These are phyloP conservation scores for Acleris holmiana DNA, from an alignment of 2,888 invertebrate species.

Conservation along the genomic window DNA sequence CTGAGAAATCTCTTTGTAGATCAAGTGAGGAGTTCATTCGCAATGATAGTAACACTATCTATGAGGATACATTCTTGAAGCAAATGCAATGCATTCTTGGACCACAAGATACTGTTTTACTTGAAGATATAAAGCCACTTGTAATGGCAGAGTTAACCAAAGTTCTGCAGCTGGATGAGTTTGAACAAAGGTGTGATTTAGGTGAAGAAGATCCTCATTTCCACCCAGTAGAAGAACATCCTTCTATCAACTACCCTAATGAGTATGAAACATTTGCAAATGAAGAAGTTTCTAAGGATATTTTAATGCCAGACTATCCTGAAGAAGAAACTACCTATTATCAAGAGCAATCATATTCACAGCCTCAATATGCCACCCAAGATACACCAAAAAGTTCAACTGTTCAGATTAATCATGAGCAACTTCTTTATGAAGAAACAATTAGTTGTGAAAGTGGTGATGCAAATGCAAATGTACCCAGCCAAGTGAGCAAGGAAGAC, in stretches of 20 bases:
- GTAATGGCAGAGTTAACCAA: conserved; percentile 85
- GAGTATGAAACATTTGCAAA: conserved; percentile 2
- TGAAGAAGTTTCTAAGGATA: conserved; percentile 11
- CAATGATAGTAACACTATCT: conserved; percentile 86
- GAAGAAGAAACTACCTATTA: conserved; percentile 19
- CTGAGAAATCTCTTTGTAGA: conserved; percentile 73
- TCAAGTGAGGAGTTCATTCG: conserved; percentile 79
- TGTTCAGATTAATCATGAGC: conserved; percentile 40
- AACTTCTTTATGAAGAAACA: conserved; percentile 59
- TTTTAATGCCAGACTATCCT: neutral
- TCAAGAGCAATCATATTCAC: conserved; percentile 17
- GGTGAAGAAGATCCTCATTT: conserved; percentile 45
- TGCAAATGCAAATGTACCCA: conserved; percentile 45
- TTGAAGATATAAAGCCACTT: conserved; percentile 84
- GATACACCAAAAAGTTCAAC: conserved; percentile 22
- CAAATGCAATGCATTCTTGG: conserved; percentile 85
- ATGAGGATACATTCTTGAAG: conserved; percentile 91
- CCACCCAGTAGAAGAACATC: conserved; percentile 45
- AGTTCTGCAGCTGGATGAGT: conserved; percentile 77
- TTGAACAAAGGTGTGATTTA: conserved; percentile 56
- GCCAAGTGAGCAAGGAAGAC: conserved; percentile 44
- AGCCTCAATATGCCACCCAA: conserved; percentile 13
- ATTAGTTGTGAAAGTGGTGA: conserved; percentile 46
- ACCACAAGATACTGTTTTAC: conserved; percentile 82
- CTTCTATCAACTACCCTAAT: conserved; percentile 12